Conservation (phyloP, 2,888 invertebrate species). For the Dasysyrphus tricinctus region DNA sequence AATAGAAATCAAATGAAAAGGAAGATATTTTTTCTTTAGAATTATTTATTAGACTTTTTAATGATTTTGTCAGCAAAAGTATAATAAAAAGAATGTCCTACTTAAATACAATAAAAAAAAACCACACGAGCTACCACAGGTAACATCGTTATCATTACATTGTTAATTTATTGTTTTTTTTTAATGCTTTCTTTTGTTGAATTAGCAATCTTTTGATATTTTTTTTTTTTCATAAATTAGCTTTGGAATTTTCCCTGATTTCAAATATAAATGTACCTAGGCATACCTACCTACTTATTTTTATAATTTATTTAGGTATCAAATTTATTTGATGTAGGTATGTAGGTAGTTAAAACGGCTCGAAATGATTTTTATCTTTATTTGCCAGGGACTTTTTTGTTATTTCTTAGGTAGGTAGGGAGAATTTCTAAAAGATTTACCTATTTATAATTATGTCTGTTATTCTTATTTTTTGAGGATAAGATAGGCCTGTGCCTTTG, state of each 20-base stretch:
- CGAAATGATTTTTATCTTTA: conserved; percentile 16
- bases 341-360: conserved; percentile 1
- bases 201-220: conserved; percentile 1
- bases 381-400: neutral
- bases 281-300: neutral
- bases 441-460: no score
- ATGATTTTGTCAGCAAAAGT: conserved; percentile 26
- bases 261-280: neutral
- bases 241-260: conserved; percentile 5
- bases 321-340: conserved; percentile 12
- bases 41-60: conserved; percentile 37
- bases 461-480: no score
- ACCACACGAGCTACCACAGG: neutral
- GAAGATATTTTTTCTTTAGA: conserved; percentile 6
- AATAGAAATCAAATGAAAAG: conserved; percentile 17
- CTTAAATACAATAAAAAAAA: neutral
- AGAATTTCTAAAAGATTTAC: no score
- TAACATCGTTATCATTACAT: conserved; percentile 31
- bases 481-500: no score
- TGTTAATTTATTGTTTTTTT: conserved; percentile 33
- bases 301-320: neutral
- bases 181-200: conserved; percentile 15
- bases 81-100: neutral
- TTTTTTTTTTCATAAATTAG: conserved; percentile 2
- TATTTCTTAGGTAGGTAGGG: neutral